Evolutionary conservation across 2,113 vertebrate species (phyloP).

Genomic region (Cynocephalus volans): DNA sequence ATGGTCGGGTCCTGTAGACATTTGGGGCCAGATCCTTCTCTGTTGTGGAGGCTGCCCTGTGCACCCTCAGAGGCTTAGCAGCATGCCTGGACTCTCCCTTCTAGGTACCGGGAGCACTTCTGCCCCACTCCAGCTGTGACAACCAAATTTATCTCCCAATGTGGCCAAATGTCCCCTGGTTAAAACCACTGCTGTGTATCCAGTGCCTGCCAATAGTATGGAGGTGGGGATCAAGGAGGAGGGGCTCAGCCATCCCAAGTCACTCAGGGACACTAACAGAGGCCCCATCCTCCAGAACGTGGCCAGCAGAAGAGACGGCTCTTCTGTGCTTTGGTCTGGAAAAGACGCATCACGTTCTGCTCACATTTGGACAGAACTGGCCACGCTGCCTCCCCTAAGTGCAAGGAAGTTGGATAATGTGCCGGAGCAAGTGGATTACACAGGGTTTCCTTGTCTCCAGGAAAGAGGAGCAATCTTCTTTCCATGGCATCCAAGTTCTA

Average conservation of each 20-base stretch:
- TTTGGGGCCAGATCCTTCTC: not conserved
- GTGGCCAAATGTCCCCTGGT: not conserved
- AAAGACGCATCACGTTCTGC: not conserved
- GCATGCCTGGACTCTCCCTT: not conserved
- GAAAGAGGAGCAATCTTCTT: not conserved
- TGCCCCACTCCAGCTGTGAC: too few relatives aligned
- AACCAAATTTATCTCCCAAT: not conserved
- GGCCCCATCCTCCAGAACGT: not conserved
- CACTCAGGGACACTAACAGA: not conserved
- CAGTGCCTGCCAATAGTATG: not conserved
- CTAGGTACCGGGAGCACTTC: not conserved
- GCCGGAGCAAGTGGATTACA: not conserved
- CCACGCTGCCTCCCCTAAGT: not conserved
- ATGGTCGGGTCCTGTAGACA: not conserved
- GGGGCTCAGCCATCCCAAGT: not conserved
- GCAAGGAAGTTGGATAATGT: not conserved
- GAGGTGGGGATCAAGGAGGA: not conserved
- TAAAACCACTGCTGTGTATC: too few relatives aligned
- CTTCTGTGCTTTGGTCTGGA: not conserved
- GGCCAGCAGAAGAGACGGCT: not conserved
- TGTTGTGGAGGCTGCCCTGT: not conserved
- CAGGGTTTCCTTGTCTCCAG: not conserved
- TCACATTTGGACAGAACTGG: not conserved
- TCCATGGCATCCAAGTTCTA: not conserved
- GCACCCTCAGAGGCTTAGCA: not conserved